A percentile compares a stretch with the other conserved stretches of the same genome.
Conservation (phyloP, 2,888 invertebrate species). For the Lottia gigantea region DNA sequence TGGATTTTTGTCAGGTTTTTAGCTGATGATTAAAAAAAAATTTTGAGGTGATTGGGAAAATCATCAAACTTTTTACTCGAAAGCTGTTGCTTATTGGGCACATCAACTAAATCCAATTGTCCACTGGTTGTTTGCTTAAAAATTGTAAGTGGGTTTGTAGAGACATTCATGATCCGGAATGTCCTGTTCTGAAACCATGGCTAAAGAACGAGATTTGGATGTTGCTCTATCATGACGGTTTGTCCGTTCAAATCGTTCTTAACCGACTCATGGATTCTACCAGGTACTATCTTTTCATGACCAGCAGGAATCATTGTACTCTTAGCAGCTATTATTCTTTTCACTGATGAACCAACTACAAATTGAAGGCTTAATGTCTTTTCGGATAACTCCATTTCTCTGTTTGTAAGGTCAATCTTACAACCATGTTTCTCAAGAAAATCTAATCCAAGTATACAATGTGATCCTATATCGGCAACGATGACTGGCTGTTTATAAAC, state of each 20-base stretch:
- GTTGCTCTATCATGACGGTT: conserved; percentile 13
- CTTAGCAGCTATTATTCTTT: conserved; percentile 1
- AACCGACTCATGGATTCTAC: conserved; percentile 11
- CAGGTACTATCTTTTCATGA: conserved; percentile 7
- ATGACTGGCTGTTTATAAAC: background rate
- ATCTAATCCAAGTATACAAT: conserved; percentile 13
- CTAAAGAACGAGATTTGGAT: conserved; percentile 4
- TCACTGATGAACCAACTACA: background rate
- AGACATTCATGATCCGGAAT: conserved; percentile 18
- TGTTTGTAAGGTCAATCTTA: conserved; percentile 1
- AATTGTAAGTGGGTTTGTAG: conserved; percentile 5
- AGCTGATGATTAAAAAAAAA: too few species aligned
- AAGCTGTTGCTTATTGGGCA: too few species aligned
- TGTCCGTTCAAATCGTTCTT: conserved; percentile 14
- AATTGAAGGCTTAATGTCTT: background rate
- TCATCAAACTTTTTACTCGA: too few species aligned
- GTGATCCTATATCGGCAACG: background rate
- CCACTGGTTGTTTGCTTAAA: conserved; percentile 15
- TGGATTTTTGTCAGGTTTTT: too few species aligned
- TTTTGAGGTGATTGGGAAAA: too few species aligned
- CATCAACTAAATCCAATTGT: background rate
- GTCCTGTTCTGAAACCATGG: too few species aligned
- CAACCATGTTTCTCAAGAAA: conserved; percentile 11
- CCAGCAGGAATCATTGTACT: conserved; percentile 10
- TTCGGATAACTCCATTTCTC: background rate